These are phyloP conservation scores for Nasua narica DNA, from an alignment of 2,797 vertebrate genomes.

Conservation along the genomic window DNA sequence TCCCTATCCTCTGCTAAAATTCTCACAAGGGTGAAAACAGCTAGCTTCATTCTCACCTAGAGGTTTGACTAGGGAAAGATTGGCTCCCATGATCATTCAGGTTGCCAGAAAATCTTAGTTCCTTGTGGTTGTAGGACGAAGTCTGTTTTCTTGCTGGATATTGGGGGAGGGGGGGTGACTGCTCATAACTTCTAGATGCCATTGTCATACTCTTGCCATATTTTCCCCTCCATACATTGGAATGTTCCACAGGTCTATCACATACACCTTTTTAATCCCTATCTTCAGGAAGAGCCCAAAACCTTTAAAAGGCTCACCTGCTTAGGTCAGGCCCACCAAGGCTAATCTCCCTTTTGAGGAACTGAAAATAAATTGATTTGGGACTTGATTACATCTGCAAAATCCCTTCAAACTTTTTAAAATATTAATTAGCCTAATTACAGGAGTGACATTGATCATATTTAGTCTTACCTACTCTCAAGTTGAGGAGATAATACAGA, in stretches of 20 bases:
- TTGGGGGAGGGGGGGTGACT: background rate
- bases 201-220: background rate
- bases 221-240: background rate
- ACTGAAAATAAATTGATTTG: background rate
- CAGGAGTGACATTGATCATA: background rate
- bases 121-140: background rate
- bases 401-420: background rate
- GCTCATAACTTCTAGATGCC: background rate
- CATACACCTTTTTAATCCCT: background rate
- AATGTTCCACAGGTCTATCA: background rate
- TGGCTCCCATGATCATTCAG: background rate
- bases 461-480: background rate
- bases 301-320: background rate
- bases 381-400: background rate
- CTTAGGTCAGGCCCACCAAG: background rate
- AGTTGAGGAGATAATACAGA: background rate
- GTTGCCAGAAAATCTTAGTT: background rate
- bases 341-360: background rate
- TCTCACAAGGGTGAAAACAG: background rate
- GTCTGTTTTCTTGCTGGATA: background rate
- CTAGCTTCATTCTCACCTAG: background rate
- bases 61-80: background rate
- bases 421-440: background rate
- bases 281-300: background rate
- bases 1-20: background rate